Evolutionary conservation across 2,113 vertebrate species (phyloP), one percentile per base, ranked within the genome.

Genomic region (Coptodon bakossiorum): DNA sequence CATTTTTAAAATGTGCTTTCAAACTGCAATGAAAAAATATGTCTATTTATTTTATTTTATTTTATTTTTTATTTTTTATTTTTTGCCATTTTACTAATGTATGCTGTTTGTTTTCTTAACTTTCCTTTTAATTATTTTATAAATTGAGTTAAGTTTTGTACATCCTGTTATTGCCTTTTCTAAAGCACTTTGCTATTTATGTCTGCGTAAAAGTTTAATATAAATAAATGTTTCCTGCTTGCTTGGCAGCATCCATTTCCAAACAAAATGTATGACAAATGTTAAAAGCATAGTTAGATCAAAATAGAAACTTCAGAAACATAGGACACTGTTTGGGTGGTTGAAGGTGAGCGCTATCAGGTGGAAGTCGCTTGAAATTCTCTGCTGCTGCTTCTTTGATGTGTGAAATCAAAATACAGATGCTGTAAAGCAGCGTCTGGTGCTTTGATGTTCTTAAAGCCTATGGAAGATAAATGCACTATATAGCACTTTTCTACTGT

Each of bases 21-120:
- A 66, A 38, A 22, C 11, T 68, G 19, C 34, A 38, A 38, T 38
- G 11, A 22, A 22, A n/a, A 38, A 13, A 38, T 68, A 68, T 38
- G 10, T 66, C 31, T 66, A 36, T 66, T 66, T 22, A 61, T 52
- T 52, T 50, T 17, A 45, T 45, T 54, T 54, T 53, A n/a, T 10
- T 52, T 9, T 1, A 1, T 24, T 16, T 3, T 50, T 5, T 22
- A 22, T 0, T n/a, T 45, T 10, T n/a, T n/a, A n/a, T n/a, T 53
- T 54, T 66, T 38, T 13, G 38, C 11, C 34, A 66, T 66, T 66
- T 66, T 38, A 34, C 38, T 73, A 73, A 27, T 73, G 40, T 27
- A 45, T 45, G 68, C 8, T 27, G 8, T 29, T 45, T 73, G 68
- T 27, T 73, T 24, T 45, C 22, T 73, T 73, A 73, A 73, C 38